phyloP scores from a whole-genome alignment of 2,797 vertebrate species.

The Tauraco hartlaubi region DNA sequence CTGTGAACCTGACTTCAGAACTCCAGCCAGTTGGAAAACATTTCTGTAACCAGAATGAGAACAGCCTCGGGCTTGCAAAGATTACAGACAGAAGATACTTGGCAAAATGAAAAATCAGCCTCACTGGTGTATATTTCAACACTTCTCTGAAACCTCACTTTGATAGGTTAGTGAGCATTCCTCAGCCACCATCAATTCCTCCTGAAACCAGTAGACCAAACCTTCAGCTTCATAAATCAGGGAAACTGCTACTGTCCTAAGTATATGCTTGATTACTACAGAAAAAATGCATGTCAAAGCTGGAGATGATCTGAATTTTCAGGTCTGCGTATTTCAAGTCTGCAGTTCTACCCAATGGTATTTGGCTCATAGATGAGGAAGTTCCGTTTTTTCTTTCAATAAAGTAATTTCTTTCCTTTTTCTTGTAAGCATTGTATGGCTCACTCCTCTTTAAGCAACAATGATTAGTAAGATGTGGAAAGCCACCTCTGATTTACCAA shows the following conservation, averaged over 20 bases:
- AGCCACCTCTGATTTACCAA: neutral
- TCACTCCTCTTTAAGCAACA: neutral
- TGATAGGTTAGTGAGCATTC: neutral
- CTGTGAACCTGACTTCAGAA: conserved; percentile 32
- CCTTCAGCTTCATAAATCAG: neutral
- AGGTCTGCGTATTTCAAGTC: neutral
- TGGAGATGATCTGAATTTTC: neutral
- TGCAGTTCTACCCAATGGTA: neutral
- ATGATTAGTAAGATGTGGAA: neutral
- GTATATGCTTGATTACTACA: neutral
- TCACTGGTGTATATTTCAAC: neutral
- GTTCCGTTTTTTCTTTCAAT: neutral
- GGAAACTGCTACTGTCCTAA: neutral
- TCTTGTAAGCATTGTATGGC: neutral
- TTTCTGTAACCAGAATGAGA: conserved; percentile 23
- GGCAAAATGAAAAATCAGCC: conserved; percentile 1
- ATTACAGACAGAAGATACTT: neutral
- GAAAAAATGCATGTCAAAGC: neutral
- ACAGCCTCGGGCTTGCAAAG: conserved; percentile 19
- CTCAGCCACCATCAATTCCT: neutral
- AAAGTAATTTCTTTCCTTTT: neutral
- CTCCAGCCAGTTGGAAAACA: conserved; percentile 15
- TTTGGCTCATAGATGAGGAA: neutral
- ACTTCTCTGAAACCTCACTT: neutral
- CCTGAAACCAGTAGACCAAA: conserved; percentile 4